Conservation (phyloP, 2,797 vertebrate genomes). For the Cheirogaleus major region DNA sequence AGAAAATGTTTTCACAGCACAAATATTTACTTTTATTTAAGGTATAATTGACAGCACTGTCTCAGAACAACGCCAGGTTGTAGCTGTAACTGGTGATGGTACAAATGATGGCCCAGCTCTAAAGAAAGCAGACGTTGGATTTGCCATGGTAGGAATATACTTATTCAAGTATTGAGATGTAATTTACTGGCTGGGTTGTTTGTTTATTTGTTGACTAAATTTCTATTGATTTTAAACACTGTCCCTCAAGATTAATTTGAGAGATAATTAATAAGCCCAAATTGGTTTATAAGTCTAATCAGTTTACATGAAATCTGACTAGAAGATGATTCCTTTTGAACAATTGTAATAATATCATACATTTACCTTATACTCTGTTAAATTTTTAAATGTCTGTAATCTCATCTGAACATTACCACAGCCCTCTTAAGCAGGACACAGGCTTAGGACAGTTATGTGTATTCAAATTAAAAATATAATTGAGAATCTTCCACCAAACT, state of each 20-base stretch:
- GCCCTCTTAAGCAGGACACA: neutral
- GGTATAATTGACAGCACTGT: constrained; percentile 99
- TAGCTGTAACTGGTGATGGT: constrained; percentile 98
- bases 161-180: neutral
- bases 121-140: constrained; percentile 99
- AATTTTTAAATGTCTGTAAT: neutral
- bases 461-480: constrained; percentile 33
- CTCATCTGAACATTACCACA: neutral
- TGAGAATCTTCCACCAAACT: neutral
- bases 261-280: neutral
- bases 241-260: constrained; percentile 40
- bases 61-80: constrained; percentile 95
- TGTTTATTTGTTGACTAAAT: neutral
- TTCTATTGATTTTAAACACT: constrained; percentile 19
- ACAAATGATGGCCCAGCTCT: constrained; percentile 98
- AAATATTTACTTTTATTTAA: constrained; percentile 81
- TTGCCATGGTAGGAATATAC: constrained; percentile 94
- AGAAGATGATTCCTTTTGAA: neutral
- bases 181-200: neutral
- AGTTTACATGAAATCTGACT: constrained; percentile 41
- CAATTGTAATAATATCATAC: neutral
- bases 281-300: neutral
- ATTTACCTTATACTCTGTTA: neutral
- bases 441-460: neutral
- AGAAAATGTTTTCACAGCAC: constrained; percentile 14